Evolutionary conservation across 1,140 invertebrate genomes (phyloP), one percentile per base, ranked within the genome.

Genomic region (Melipona quadrifasciata): DNA sequence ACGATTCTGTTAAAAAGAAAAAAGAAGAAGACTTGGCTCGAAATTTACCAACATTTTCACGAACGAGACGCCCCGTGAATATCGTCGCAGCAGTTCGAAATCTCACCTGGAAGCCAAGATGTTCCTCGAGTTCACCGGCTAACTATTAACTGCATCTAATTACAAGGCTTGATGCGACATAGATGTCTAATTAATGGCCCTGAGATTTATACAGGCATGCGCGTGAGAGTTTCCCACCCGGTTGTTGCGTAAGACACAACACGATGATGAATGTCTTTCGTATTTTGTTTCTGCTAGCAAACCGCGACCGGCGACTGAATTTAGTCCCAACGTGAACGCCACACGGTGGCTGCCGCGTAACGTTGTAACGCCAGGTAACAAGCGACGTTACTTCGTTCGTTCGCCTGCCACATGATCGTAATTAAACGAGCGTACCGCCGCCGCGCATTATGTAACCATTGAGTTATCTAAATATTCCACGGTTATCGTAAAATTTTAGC

Each of bases 91-190:
- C 39, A 47, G 39, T 47, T 47, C 8, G 39, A 47, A 47, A 47
- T 93, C 93, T 94, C 92, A 90, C 90, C 93, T 91, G 84, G 75
- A 93, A 67, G 70, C 90, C 90, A 93, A 94, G 91, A 93, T 90
- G 90, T 88, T 88, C 75, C 84, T 84, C 47, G 80, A 87, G 89
- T 89, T 90, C 84, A 80, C 77, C 88, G 85, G 85, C 86, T 84
- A 92, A 93, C 93, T 95, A 94, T 95, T 94, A 94, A 93, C 92
- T 94, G 94, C 92, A 94, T 95, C 94, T 94, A 95, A 95, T 94
- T 95, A 94, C 94, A 94, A 93, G 93, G 91, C 88, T 90, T 90
- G 91, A 93, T 91, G 93, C 93, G 91, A 93, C 93, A 92, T 92
- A 92, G 93, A 94, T 94, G 92, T 89, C 90, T 94, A 95, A 95